Conservation (phyloP, 2,888 invertebrate genomes). For the Drosophila barbarae region DNA sequence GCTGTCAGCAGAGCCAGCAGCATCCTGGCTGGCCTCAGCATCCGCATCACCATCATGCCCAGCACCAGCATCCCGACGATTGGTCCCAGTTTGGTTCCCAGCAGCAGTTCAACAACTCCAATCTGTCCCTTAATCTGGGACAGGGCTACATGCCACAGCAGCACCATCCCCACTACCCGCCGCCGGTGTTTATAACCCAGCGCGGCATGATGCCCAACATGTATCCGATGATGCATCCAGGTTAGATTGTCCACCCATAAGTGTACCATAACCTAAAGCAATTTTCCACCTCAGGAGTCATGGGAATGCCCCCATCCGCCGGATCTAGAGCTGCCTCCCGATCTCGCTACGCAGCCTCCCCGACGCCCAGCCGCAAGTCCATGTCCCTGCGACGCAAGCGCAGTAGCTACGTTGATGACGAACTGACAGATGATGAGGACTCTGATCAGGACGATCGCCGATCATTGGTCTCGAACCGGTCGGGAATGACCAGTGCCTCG, state of each 20-base stretch:
- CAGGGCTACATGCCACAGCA: constrained; percentile 79
- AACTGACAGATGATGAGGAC: constrained; percentile 83
- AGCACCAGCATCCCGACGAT: constrained; percentile 57
- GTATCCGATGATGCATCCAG: constrained; percentile 80
- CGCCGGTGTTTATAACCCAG: constrained; percentile 78
- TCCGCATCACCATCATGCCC: constrained; percentile 38
- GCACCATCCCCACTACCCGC: constrained; percentile 79
- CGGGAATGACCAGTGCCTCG: constrained; percentile 68
- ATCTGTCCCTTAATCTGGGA: constrained; percentile 81
- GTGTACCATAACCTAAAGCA: not conserved
- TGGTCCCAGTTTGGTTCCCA: constrained; percentile 76
- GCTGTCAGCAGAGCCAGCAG: constrained; percentile 80
- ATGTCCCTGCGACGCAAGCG: constrained; percentile 82
- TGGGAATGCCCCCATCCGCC: constrained; percentile 75
- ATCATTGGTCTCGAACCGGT: constrained; percentile 78
- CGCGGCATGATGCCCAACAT: constrained; percentile 74
- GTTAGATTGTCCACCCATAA: constrained; percentile 44
- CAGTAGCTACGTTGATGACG: constrained; percentile 80
- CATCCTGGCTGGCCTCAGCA: constrained; percentile 56
- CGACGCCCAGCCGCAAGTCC: constrained; percentile 86
- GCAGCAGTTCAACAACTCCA: constrained; percentile 80
- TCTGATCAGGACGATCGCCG: constrained; percentile 82
- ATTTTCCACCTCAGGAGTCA: constrained; percentile 57
- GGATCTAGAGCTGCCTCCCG: constrained; percentile 82
- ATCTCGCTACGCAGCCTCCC: constrained; percentile 84